These are phyloP conservation scores for Callipepla squamata DNA, from an alignment of 2,113 vertebrate genomes.

Conservation along the genomic window DNA sequence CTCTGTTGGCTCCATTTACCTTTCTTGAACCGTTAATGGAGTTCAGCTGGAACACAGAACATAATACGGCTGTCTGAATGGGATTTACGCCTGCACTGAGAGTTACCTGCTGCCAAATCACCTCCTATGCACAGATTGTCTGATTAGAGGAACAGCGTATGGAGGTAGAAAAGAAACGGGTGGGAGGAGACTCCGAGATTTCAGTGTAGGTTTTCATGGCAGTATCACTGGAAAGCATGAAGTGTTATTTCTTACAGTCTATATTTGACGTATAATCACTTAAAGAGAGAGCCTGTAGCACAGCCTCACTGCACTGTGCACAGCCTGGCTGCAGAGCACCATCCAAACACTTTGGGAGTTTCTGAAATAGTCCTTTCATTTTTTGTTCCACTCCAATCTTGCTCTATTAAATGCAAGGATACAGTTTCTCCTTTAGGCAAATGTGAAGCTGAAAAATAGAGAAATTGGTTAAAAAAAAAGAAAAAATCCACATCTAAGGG, in stretches of 20 bases:
- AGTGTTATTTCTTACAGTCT: background rate
- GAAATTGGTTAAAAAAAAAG: background rate
- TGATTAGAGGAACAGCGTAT: background rate
- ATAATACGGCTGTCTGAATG: background rate
- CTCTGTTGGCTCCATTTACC: background rate
- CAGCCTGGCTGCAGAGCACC: background rate
- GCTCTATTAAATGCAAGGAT: background rate
- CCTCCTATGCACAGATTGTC: rapidly evolving
- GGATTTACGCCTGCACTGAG: background rate
- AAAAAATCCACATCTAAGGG: background rate
- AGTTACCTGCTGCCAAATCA: background rate
- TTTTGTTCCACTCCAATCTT: background rate
- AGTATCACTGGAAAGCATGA: background rate
- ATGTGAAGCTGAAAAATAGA: background rate
- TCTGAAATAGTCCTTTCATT: background rate
- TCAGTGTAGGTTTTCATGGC: background rate
- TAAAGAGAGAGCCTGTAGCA: background rate
- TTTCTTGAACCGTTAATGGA: background rate
- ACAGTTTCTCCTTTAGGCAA: background rate
- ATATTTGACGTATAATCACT: background rate
- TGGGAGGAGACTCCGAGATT: background rate
- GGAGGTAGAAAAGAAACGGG: background rate
- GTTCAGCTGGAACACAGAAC: background rate
- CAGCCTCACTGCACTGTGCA: background rate
- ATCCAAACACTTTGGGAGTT: background rate